Evolutionary conservation across 2,888 invertebrate species (phyloP), one percentile per base, ranked within the genome.

Genomic region (Scaptomyza cyrtandrae): DNA sequence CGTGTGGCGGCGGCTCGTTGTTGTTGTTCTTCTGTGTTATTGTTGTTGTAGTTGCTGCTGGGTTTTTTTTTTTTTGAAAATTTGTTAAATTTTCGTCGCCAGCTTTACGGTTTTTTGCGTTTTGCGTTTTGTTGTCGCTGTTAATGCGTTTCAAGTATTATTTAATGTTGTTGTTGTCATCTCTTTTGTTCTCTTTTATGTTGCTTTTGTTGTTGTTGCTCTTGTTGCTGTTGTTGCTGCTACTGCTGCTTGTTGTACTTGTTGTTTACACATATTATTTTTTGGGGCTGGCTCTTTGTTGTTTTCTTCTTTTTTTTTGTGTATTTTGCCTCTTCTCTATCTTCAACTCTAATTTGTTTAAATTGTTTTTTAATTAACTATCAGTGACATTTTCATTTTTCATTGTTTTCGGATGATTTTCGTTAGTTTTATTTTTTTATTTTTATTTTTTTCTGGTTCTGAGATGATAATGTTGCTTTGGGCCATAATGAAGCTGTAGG

Each of bases 351-450:
- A 84, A 88, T 88, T 88, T 88, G 89, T 85, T 85, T 69, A 85
- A 85, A 85, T 85, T 87, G 89, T 88, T 88, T 85, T 88, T 88
- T 85, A 85, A 85, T 85, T 85, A 85, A 85, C 84, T 88, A 87
- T 88, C 84, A 87, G 79, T 74, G 89, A 85, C 84, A 80, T 72
- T 78, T 80, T 80, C 72, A 33, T 78, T 78, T 41, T 76, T 72
- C 77, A 76, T 72, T 80, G 69, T 78, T 77, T 72, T 56, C 68
- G 24, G 39, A 44, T 57, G 43, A 69, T 72, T 82, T 81, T 75
- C 63, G 39, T 64, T 58, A 13, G 9, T 14, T 29, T 31, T 14
- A 59, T 57, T 53, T 49, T 31, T 46, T 41, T 44, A 48, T 41
- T 14, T 61, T 57, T 53, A 46, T 31, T 46, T 41, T 44, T 52